Evolutionary conservation across 2,797 vertebrate genomes (phyloP).

Genomic region (Pseudotriccus pelzelni): DNA sequence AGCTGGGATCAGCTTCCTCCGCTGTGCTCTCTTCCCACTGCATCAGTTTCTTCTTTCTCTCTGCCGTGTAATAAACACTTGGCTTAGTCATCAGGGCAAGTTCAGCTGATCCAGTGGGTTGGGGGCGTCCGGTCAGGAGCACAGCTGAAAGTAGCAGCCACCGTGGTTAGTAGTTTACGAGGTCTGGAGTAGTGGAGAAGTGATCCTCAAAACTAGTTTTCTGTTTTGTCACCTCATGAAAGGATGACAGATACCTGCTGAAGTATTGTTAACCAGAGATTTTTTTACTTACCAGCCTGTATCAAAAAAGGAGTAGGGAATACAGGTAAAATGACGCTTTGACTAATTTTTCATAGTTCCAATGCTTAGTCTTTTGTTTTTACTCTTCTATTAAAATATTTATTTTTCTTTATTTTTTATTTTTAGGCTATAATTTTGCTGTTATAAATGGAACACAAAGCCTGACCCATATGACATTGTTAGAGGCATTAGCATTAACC

Average conservation of each 20-base stretch:
- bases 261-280: neutral
- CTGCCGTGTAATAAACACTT: accelerated
- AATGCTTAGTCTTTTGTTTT: neutral
- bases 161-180: accelerated
- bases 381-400: neutral
- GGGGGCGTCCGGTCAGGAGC: neutral
- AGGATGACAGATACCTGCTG: neutral
- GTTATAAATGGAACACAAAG: neutral
- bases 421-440: neutral
- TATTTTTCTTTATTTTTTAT: neutral
- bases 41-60: neutral
- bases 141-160: neutral
- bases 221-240: neutral
- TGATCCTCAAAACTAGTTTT: neutral
- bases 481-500: neutral
- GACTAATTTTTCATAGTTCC: neutral
- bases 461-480: neutral
- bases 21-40: neutral
- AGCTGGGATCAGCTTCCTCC: too few species aligned
- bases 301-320: neutral
- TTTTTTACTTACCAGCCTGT: neutral
- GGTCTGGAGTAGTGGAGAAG: neutral
- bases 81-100: neutral
- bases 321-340: neutral
- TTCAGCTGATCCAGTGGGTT: accelerated